A percentile compares a stretch with the other conserved stretches of the same genome.
Evolutionary conservation across 2,113 vertebrate genomes (phyloP).

Genomic region (Bos javanicus): DNA sequence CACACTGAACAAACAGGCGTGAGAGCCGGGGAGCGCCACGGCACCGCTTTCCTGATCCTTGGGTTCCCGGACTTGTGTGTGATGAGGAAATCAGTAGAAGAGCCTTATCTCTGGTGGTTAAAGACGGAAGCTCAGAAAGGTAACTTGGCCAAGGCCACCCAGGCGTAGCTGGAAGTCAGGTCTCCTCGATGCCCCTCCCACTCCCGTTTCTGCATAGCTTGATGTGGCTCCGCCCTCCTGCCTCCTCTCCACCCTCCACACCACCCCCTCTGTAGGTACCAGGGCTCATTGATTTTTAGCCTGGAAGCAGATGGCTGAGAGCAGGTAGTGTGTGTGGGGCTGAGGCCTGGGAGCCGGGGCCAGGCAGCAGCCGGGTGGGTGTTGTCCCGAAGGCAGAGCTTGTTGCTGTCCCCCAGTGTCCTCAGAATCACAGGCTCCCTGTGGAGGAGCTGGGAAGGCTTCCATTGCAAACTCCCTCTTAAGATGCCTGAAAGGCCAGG

Average conservation of each 20-base stretch:
- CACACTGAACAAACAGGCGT: neutral
- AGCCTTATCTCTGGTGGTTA: rapidly evolving
- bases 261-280: rapidly evolving
- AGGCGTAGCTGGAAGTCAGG: neutral
- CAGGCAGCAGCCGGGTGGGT: neutral
- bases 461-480: neutral
- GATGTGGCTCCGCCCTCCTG: neutral
- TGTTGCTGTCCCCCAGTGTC: neutral
- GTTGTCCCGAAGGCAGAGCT: neutral
- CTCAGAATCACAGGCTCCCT: neutral
- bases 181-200: neutral
- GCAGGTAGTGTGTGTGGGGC: neutral
- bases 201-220: neutral
- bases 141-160: neutral
- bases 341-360: neutral
- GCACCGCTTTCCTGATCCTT: rapidly evolving
- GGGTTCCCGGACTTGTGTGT: neutral
- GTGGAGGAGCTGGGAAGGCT: neutral
- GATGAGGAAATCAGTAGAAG: neutral
- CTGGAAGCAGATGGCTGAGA: neutral
- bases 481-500: too few species aligned
- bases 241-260: neutral
- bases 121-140: neutral
- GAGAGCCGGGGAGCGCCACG: rapidly evolving
- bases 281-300: neutral